phyloP scores from a whole-genome alignment of 1,140 invertebrate genomes.

The Riptortus pedestris region DNA sequence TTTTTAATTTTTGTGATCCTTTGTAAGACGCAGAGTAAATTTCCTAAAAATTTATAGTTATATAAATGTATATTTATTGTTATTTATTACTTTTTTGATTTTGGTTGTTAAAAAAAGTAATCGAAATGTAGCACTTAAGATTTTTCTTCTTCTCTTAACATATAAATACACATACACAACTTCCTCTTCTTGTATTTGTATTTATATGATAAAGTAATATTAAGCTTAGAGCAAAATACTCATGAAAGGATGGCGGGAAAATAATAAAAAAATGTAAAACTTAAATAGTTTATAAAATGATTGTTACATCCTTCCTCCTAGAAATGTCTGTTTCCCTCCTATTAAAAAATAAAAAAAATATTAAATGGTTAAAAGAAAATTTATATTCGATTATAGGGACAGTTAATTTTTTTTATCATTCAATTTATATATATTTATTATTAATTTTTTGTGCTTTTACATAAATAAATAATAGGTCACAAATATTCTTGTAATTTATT shows the following conservation, averaged over 20 bases:
- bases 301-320: not conserved
- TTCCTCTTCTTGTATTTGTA: not conserved
- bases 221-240: not conserved
- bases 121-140: not conserved
- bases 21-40: not conserved
- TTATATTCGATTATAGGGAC: no score
- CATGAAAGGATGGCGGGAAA: no score
- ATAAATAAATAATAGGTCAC: conserved; percentile 2
- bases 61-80: not conserved
- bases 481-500: not conserved
- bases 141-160: not conserved
- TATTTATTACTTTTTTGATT: no score
- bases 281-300: no score
- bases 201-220: not conserved
- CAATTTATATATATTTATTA: conserved; percentile 9
- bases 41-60: not conserved
- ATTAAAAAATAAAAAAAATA: not conserved
- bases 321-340: not conserved
- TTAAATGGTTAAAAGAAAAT: not conserved
- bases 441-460: not conserved
- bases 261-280: no score
- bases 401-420: not conserved
- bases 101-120: no score
- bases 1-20: not conserved
- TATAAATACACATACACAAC: not conserved